Evolutionary conservation across 2,113 vertebrate genomes (phyloP), one percentile per base, ranked within the genome.

Genomic region (Phylloscopus trochiloides): DNA sequence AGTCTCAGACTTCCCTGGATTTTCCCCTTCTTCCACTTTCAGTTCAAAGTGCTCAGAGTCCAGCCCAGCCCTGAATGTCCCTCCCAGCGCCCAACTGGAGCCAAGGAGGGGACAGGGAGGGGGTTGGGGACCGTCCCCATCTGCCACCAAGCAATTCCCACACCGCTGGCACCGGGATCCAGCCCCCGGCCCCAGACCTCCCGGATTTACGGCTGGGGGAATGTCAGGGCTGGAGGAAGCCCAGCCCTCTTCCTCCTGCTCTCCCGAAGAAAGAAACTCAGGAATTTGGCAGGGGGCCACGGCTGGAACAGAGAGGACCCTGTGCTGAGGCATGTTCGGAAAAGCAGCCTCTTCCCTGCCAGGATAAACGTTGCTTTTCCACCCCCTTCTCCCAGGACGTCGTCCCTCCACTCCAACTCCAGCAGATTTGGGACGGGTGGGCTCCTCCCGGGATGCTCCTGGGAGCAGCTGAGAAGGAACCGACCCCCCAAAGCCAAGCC

Each of bases 171-270:
- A 40, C 0, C 1, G 45, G 42, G 47, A 28, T 48, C 9, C 58
- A 6, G 10, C 29, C 15, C 3, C 9, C 5, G 34, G 17, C 47
- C 25, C 48, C 62, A 34, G 86, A 94, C 6, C 71, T 15, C 72
- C 9, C 5, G 40, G 86, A 92, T 91, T 92, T 68, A 40, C 5
- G 40, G 94, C 89, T 4, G 34, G 70, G 11, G 86, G 11, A 82
- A 6, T 8, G 75, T 26, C 86, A 75, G 73, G 87, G 92, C 78
- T 8, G 81, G 92, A 96, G 89, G 94, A 96, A 94, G 89, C 93
- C 95, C 92, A 17, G 87, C 92, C 94, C 97, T 97, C 86, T 94
- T 96, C 94, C 90, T 95, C 90, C 92, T 48, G 86, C 94, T 94
- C 88, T 71, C 71, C 62, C 36, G 48, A 61, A 95, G 92, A 94